Evolutionary conservation across 2,888 invertebrate genomes (phyloP).

Genomic region (Thumatha senex): DNA sequence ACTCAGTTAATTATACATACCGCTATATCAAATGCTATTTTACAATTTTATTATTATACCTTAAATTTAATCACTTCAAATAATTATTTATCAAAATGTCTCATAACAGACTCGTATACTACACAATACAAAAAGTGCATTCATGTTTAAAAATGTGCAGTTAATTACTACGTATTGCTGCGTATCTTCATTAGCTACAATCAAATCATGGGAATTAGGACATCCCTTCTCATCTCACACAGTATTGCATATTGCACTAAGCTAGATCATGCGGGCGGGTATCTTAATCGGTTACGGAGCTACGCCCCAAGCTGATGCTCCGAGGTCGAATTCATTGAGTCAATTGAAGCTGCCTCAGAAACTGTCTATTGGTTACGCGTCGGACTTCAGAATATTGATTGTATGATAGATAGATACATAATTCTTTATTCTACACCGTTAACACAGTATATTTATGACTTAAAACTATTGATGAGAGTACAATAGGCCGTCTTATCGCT

Average conservation of each 20-base stretch:
- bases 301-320: slow-evolving; percentile 24
- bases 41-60: too few species aligned
- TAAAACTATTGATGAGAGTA: too few species aligned
- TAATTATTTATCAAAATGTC: too few species aligned
- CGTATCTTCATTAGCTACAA: neutral
- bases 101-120: neutral
- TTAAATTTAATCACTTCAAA: too few species aligned
- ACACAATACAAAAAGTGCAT: neutral
- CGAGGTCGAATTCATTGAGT: slow-evolving; percentile 73
- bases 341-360: slow-evolving; percentile 60
- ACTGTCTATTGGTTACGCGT: slow-evolving; percentile 36
- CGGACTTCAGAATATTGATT: slow-evolving; percentile 26
- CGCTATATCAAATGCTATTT: too few species aligned
- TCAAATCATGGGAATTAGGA: slow-evolving; percentile 24
- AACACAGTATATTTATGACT: too few species aligned
- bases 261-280: slow-evolving; percentile 31
- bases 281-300: slow-evolving; percentile 25
- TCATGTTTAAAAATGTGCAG: neutral
- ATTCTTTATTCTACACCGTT: too few species aligned
- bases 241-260: slow-evolving; percentile 30
- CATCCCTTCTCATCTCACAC: slow-evolving; percentile 26
- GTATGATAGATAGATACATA: too few species aligned
- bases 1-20: too few species aligned
- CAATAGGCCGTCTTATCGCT: too few species aligned
- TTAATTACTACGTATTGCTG: too few species aligned